A percentile compares a stretch with the other conserved stretches of the same genome.
Evolutionary conservation across 2,797 vertebrate genomes (phyloP).

Genomic region (Halcyon badia): DNA sequence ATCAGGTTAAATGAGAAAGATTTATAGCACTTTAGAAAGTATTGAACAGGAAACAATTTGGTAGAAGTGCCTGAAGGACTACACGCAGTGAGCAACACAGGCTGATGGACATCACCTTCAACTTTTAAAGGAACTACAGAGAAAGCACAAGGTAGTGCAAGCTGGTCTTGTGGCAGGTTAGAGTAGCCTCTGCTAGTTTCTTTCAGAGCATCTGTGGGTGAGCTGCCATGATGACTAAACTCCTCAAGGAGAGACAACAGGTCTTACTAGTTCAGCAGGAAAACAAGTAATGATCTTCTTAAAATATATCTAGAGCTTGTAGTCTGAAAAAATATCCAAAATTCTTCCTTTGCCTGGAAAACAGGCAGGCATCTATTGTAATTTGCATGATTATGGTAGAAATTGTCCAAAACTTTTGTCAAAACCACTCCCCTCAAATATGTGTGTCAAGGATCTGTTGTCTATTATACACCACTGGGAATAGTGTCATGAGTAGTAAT

Average conservation of each 20-base stretch:
- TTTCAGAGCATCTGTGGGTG: background rate
- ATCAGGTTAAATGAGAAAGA: background rate
- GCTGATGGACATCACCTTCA: background rate
- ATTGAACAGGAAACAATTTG: background rate
- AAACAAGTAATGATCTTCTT: background rate
- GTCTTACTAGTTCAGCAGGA: background rate
- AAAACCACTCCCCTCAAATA: background rate
- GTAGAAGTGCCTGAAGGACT: background rate
- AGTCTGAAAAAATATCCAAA: background rate
- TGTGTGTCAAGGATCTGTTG: background rate
- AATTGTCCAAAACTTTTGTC: background rate
- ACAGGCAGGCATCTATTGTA: background rate
- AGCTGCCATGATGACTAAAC: background rate
- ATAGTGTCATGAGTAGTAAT: background rate
- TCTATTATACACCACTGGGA: background rate
- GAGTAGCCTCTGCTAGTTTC: background rate
- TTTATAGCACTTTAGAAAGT: background rate
- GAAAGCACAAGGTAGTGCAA: background rate
- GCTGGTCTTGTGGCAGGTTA: background rate
- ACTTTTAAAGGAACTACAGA: background rate
- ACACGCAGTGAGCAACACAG: background rate
- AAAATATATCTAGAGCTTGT: background rate
- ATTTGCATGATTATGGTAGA: background rate
- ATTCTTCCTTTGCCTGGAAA: background rate
- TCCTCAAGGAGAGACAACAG: background rate